A percentile compares a stretch with the other conserved stretches of the same genome.
phyloP scores from a whole-genome alignment of 2,888 invertebrate species.

The Meteorus cinctellus region DNA sequence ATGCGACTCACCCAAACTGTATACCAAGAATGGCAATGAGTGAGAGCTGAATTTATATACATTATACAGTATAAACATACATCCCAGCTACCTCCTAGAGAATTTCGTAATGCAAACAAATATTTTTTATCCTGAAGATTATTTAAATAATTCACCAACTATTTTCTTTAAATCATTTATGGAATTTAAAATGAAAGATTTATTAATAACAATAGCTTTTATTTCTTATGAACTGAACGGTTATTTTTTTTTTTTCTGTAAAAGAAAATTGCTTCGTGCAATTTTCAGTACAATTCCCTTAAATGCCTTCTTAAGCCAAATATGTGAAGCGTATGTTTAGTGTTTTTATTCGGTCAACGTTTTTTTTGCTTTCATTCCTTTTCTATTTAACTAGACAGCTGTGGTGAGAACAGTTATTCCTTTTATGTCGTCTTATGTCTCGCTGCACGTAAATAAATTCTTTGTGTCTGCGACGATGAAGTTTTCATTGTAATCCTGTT shows the following conservation, averaged over 20 bases:
- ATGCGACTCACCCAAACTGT: constrained; percentile 51
- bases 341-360: background rate
- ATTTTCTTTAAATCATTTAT: background rate
- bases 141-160: background rate
- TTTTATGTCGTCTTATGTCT: constrained; percentile 19
- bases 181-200: constrained; percentile 21
- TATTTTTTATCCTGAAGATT: constrained; percentile 2
- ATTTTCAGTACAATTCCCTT: background rate
- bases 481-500: background rate
- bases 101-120: constrained; percentile 21
- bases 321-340: background rate
- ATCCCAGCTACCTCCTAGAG: background rate
- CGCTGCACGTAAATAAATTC: constrained; percentile 12
- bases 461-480: background rate
- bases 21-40: constrained; percentile 41
- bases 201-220: constrained; percentile 19
- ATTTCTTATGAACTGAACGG: constrained; percentile 10
- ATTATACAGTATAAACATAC: background rate
- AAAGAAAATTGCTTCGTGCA: background rate
- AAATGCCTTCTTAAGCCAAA: background rate
- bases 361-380: background rate
- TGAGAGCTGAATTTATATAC: background rate
- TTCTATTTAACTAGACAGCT: constrained; percentile 2
- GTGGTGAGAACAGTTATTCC: constrained; percentile 32
- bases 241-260: background rate